Evolutionary conservation across 2,113 vertebrate species (phyloP), one percentile per base, ranked within the genome.

Genomic region (Callocephalon fimbriatum): DNA sequence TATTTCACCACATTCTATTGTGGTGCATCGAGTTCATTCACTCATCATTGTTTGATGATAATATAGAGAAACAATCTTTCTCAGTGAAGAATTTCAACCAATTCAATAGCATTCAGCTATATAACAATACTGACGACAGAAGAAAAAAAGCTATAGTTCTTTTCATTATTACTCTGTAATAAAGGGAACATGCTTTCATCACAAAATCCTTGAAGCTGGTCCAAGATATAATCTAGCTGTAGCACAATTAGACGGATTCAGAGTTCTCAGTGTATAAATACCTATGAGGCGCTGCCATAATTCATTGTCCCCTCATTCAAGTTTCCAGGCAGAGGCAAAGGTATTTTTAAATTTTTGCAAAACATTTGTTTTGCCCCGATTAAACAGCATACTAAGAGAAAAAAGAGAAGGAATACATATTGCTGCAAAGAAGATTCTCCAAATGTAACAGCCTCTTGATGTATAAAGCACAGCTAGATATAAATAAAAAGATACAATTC

Each of bases 121-220:
- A 68, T 31, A 91, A 87, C 68, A 80, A 88, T 59, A 93, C 21
- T 67, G 71, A 91, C 0, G 51, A 94, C 63, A 96, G 61, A 75
- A 88, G 42, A 70, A 86, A 14, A 82, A 86, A 96, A 79, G 12
- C 15, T 82, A 29, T 59, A 65, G 29, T 37, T 74, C 26, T 44
- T 88, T 74, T 84, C 83, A 65, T 90, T 71, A 54, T 67, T 72
- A 58, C 18, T 74, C 38, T 51, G 1, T 61, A 72, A 91, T 58
- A 93, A 95, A 83, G 5, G 19, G 83, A 68, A 62, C 11, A 58
- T 42, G 58, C 10, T 76, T 95, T 88, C 71, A 94, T 72, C 37
- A 75, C 27, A 93, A 92, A 94, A 95, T 78, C 87, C 50, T 85
- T 95, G 74, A 96, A 83, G 86, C 3, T 68, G 25, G 84, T 95